Conservation (phyloP, 2,113 vertebrate genomes). For the Phyllostomus discolor region DNA sequence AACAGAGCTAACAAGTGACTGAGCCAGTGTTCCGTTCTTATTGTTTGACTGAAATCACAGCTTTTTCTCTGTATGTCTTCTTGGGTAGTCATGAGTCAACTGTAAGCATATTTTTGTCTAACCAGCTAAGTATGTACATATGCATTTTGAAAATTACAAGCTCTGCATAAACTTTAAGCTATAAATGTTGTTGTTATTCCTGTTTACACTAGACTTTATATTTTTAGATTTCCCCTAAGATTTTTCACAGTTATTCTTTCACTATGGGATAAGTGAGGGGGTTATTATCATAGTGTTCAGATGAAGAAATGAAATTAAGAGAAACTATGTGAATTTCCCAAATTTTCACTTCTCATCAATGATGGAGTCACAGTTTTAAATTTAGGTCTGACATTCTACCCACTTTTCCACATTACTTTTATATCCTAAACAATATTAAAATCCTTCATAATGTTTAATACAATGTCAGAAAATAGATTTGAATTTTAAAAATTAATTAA, state of each 20-base stretch:
- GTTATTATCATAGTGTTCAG: background rate
- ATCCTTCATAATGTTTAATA: background rate
- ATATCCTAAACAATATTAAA: background rate
- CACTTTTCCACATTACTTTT: background rate
- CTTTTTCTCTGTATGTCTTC: background rate
- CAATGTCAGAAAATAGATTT: background rate
- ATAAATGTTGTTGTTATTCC: background rate
- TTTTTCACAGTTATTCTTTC: background rate
- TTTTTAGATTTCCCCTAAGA: background rate
- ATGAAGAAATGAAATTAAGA: background rate
- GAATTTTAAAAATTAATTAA: background rate
- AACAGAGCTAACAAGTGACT: background rate
- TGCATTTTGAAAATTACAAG: background rate
- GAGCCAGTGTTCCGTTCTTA: background rate
- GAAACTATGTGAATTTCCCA: background rate
- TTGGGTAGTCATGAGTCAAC: background rate
- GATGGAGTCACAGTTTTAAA: background rate
- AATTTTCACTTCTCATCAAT: background rate
- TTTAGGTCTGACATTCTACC: background rate
- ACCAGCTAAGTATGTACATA: background rate
- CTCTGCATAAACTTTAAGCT: background rate
- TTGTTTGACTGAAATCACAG: background rate
- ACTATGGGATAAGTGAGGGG: background rate
- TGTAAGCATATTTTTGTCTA: background rate
- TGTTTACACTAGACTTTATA: background rate